Conservation (phyloP, 2,113 vertebrate genomes). For the Cettia cetti region DNA sequence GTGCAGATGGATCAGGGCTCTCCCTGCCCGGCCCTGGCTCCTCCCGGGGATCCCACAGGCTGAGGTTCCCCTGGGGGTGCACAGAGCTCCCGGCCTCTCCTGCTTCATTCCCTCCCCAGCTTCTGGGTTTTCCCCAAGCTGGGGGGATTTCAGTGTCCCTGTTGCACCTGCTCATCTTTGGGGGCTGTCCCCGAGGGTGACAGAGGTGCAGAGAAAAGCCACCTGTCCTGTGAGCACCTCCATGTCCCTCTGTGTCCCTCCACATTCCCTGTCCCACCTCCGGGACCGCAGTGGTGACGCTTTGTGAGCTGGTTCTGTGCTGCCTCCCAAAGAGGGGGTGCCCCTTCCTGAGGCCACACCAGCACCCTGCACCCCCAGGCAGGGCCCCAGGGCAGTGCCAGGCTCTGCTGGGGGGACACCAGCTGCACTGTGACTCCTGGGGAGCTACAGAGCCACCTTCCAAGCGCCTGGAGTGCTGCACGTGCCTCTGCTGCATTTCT, state of each 20-base stretch:
- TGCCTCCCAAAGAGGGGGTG: background rate
- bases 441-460: background rate
- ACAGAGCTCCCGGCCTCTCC: background rate
- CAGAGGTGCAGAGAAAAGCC: background rate
- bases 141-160: rapidly evolving
- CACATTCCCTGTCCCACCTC: background rate
- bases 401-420: background rate
- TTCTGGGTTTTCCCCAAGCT: background rate
- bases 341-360: background rate
- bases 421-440: rapidly evolving
- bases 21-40: background rate
- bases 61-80: rapidly evolving
- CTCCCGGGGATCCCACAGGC: background rate
- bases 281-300: background rate
- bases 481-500: background rate
- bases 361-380: background rate
- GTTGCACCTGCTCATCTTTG: rapidly evolving
- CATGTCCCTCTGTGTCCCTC: background rate
- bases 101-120: background rate
- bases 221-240: background rate
- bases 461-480: background rate
- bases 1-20: rapidly evolving
- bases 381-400: rapidly evolving
- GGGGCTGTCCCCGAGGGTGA: background rate
- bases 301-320: background rate